Evolutionary conservation across 2,797 vertebrate species (phyloP).

Genomic region (Propithecus deckenii): DNA sequence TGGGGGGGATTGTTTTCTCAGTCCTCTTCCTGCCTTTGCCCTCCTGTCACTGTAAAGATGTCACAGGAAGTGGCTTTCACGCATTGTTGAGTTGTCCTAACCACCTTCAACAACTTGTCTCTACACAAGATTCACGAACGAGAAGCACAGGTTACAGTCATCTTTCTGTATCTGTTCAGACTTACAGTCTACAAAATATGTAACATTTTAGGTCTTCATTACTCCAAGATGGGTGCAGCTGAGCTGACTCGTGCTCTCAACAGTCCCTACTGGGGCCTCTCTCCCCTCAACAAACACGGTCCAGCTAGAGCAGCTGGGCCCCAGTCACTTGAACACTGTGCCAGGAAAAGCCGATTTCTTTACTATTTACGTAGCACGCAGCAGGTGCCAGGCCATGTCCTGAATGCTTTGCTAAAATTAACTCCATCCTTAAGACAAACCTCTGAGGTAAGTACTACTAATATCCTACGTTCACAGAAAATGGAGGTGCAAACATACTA

Average conservation of each 20-base stretch:
- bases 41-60: fast-evolving
- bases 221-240: not conserved
- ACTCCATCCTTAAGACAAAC: not conserved
- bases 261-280: not conserved
- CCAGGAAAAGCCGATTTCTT: not conserved
- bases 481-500: fast-evolving
- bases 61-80: not conserved
- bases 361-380: not conserved
- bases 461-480: too few relatives aligned
- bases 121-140: constrained; percentile 10
- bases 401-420: not conserved
- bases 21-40: not conserved
- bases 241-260: not conserved
- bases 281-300: not conserved
- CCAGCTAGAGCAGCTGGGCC: not conserved
- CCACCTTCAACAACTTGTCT: not conserved
- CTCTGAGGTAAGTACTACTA: not conserved
- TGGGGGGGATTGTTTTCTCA: not conserved
- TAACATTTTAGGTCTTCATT: not conserved
- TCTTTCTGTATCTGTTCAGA: not conserved
- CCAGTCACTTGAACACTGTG: not conserved
- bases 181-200: too few relatives aligned
- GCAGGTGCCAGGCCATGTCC: not conserved
- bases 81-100: not conserved
- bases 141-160: not conserved